Evolutionary conservation across 2,888 invertebrate genomes (phyloP).

Genomic region (Ornithoptera priamus): DNA sequence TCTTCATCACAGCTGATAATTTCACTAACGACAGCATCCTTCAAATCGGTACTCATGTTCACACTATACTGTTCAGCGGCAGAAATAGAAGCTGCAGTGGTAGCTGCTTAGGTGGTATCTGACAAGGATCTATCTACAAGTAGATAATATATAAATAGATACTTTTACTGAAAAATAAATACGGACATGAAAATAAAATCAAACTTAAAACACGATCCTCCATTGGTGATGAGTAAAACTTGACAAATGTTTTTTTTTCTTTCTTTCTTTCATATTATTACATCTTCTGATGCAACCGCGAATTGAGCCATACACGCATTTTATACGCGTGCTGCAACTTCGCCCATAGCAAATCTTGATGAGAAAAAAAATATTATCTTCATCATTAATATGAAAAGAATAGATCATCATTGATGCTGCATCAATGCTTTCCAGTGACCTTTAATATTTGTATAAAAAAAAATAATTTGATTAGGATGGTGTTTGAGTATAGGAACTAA

Average conservation of each 20-base stretch:
- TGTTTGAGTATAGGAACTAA: no score
- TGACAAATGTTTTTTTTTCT: background rate
- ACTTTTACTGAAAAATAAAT: constrained; percentile 31
- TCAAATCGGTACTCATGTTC: no score
- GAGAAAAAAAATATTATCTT: constrained; percentile 15
- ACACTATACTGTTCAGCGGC: no score
- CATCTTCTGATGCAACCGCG: constrained; percentile 41
- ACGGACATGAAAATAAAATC: constrained; percentile 32
- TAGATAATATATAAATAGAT: background rate
- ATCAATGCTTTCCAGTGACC: no score
- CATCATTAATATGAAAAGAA: background rate
- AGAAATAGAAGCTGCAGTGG: no score
- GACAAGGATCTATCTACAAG: no score
- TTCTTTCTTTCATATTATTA: background rate
- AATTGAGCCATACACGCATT: constrained; percentile 43
- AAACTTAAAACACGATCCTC: constrained; percentile 35
- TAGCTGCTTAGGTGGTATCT: no score
- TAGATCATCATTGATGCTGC: no score
- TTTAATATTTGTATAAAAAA: no score
- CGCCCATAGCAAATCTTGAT: constrained; percentile 53
- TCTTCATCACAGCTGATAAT: no score
- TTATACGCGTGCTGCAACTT: constrained; percentile 42
- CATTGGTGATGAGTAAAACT: constrained; percentile 5
- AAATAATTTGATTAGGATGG: no score
- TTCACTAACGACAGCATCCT: no score